A percentile compares a stretch with the other conserved stretches of the same genome.
phyloP scores from a whole-genome alignment of 2,888 invertebrate genomes.

The Erebia epiphron region DNA sequence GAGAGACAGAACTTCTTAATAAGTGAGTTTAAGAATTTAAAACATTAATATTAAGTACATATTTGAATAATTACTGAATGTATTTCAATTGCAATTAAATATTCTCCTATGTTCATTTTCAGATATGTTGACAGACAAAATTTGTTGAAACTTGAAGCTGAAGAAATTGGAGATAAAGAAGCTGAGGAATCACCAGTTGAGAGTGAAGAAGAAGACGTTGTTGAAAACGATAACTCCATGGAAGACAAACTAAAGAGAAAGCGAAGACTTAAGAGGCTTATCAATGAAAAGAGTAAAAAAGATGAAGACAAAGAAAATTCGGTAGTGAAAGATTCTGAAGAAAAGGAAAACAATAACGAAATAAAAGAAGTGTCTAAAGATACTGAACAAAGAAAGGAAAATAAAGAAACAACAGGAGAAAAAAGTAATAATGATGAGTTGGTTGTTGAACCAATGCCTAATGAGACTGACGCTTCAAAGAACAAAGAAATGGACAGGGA shows the following conservation, averaged over 20 bases:
- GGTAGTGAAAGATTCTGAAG: conserved; percentile 19
- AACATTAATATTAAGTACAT: not conserved
- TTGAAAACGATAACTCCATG: conserved; percentile 53
- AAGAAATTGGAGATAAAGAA: conserved; percentile 74
- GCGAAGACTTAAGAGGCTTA: conserved; percentile 60
- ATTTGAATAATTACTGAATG: not conserved
- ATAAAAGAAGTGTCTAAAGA: conserved; percentile 12
- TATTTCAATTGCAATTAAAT: not conserved
- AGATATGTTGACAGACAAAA: conserved; percentile 74
- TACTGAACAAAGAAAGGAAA: conserved; percentile 5
- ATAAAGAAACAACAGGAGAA: conserved; percentile 13
- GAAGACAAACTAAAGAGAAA: conserved; percentile 65
- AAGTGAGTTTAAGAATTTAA: conserved; percentile 63
- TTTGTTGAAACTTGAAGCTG: conserved; percentile 66
- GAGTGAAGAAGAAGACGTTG: conserved; percentile 70
- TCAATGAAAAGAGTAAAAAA: conserved; percentile 61
- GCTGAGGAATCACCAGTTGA: conserved; percentile 73
- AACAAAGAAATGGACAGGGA: conserved; percentile 4
- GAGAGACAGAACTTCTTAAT: conserved; percentile 79
- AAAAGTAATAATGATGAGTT: conserved; percentile 21
- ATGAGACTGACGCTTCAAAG: conserved; percentile 4
- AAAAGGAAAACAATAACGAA: conserved; percentile 25
- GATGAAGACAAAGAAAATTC: conserved; percentile 35
- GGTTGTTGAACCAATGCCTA: not conserved
- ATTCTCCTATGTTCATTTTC: conserved; percentile 36